Evolutionary conservation across 2,797 vertebrate genomes (phyloP).

Genomic region (Melanogrammus aeglefinus): DNA sequence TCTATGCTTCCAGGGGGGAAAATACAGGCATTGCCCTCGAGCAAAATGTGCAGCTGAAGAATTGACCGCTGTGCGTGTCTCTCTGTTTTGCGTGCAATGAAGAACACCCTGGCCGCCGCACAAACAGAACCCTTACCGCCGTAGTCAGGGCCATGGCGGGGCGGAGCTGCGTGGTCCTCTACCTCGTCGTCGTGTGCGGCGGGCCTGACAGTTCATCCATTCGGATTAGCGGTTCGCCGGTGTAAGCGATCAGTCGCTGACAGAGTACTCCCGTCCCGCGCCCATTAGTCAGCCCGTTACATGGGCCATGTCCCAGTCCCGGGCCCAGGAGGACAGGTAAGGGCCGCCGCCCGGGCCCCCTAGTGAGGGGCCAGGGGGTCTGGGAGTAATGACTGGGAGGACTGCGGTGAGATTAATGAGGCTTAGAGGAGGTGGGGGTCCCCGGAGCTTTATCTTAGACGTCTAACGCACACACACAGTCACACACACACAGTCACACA

Average conservation of each 20-base stretch:
- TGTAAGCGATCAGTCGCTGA: slow-evolving; percentile 46
- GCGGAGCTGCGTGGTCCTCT: background rate
- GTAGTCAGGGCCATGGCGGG: background rate
- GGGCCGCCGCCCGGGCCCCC: slow-evolving; percentile 28
- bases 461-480: slow-evolving; percentile 3
- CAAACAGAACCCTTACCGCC: background rate
- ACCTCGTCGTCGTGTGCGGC: background rate
- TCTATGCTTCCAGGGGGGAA: background rate
- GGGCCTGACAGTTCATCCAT: background rate
- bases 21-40: background rate
- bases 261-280: slow-evolving; percentile 33
- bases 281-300: slow-evolving; percentile 53
- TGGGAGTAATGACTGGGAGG: slow-evolving; percentile 59
- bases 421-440: slow-evolving; percentile 42
- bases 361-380: slow-evolving; percentile 49
- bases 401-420: slow-evolving; percentile 60
- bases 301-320: slow-evolving; percentile 23
- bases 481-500: slow-evolving; percentile 9
- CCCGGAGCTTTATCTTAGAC: slow-evolving; percentile 49
- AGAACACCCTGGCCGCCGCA: background rate
- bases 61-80: background rate
- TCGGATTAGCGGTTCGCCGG: slow-evolving; percentile 9
- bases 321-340: slow-evolving; percentile 45
- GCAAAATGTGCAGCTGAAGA: background rate
- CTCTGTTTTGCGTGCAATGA: background rate